A percentile compares a stretch with the other conserved stretches of the same genome.
These are phyloP conservation scores for Corythornis madagascariensis DNA, from an alignment of 2,113 vertebrate genomes.

Conservation along the genomic window DNA sequence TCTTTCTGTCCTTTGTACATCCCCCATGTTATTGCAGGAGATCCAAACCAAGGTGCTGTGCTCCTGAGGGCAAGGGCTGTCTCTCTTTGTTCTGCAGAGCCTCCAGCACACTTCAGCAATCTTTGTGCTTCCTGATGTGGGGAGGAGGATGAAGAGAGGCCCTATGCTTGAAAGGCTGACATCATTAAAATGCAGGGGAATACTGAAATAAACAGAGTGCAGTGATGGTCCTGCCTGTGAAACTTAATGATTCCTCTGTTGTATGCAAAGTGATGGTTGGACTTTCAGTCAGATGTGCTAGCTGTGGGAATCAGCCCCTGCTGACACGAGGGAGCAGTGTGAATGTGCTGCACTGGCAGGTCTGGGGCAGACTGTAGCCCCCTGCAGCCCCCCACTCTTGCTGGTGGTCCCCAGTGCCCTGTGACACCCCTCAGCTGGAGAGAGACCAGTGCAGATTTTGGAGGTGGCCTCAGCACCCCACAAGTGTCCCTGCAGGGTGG, in stretches of 20 bases:
- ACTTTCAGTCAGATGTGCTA: not conserved
- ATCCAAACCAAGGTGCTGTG: rapidly evolving
- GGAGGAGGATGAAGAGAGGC: not conserved
- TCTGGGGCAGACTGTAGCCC: rapidly evolving
- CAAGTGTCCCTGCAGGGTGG: rapidly evolving
- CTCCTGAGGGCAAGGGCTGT: not conserved
- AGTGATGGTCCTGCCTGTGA: not conserved
- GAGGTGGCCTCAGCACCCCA: rapidly evolving
- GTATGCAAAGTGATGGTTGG: not conserved
- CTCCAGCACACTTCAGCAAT: not conserved
- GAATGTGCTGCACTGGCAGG: not conserved
- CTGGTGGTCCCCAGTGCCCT: rapidly evolving
- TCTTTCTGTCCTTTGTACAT: not conserved
- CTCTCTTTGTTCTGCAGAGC: not conserved
- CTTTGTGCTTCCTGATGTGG: not conserved
- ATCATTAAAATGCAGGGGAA: not conserved
- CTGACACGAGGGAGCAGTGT: rapidly evolving
- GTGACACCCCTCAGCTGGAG: rapidly evolving
- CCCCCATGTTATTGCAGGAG: not conserved
- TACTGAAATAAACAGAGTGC: not conserved
- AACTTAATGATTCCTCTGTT: not conserved
- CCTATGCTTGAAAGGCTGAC: not conserved
- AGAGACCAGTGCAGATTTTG: rapidly evolving
- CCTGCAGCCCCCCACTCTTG: rapidly evolving
- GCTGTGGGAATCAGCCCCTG: not conserved